Conservation (phyloP, 2,113 vertebrate genomes). For the Notothenia coriiceps region DNA sequence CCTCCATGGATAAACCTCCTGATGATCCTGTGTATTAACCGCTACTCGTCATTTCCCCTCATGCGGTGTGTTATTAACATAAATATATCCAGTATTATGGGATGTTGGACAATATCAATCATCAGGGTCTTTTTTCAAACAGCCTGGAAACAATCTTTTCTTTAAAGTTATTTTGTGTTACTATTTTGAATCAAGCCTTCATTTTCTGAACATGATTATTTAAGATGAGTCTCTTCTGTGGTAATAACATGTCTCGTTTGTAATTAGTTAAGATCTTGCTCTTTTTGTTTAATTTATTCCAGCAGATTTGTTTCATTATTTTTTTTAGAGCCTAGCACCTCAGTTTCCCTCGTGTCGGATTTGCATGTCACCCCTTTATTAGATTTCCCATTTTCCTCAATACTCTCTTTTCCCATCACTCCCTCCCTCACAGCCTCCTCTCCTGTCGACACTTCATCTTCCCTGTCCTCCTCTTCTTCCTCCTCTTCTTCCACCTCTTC, state of each 20-base stretch:
- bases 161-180: slow-evolving; percentile 46
- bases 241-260: slow-evolving; percentile 16
- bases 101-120: slow-evolving; percentile 27
- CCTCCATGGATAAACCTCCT: slow-evolving; percentile 14
- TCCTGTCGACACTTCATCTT: slow-evolving; percentile 89
- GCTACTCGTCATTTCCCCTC: slow-evolving; percentile 39
- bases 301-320: slow-evolving; percentile 1
- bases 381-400: slow-evolving; percentile 81
- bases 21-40: slow-evolving; percentile 62
- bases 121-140: slow-evolving; percentile 18
- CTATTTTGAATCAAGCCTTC: slow-evolving; percentile 53
- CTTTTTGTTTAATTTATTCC: slow-evolving; percentile 63
- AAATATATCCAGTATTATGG: slow-evolving; percentile 33
- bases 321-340: slow-evolving; percentile 18
- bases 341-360: slow-evolving; percentile 17
- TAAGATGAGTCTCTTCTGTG: slow-evolving; percentile 55
- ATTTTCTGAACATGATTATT: slow-evolving; percentile 66
- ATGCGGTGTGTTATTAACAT: slow-evolving; percentile 27
- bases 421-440: slow-evolving; percentile 82
- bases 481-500: slow-evolving; percentile 82
- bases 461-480: slow-evolving; percentile 85
- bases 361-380: slow-evolving; percentile 59
- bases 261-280: slow-evolving; percentile 29
- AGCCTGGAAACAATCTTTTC: slow-evolving; percentile 58
- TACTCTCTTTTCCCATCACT: slow-evolving; percentile 69